phyloP scores from a whole-genome alignment of 1,140 invertebrate genomes.

The Diorhabda carinulata region DNA sequence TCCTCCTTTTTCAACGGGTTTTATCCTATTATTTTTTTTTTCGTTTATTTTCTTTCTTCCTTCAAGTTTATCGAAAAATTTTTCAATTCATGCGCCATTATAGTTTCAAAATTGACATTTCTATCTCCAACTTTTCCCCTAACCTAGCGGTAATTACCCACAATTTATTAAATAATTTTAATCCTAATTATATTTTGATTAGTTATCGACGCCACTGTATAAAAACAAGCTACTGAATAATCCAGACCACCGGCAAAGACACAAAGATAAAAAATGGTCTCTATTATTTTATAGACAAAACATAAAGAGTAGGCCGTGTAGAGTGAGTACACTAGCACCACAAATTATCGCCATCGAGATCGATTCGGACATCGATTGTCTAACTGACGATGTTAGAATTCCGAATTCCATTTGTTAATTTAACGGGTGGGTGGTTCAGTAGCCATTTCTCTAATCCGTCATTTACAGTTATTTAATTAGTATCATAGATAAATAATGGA shows the following conservation, averaged over 20 bases:
- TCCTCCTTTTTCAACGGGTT: no score
- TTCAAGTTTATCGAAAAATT: no score
- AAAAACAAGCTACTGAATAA: conserved; percentile 14
- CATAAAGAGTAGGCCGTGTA: conserved; percentile 4
- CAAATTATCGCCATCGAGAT: conserved; percentile 9
- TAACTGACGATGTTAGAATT: not conserved
- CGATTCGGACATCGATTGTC: not conserved
- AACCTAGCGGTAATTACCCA: no score
- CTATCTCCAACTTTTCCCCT: no score
- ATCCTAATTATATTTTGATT: no score
- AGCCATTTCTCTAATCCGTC: not conserved
- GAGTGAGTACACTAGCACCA: conserved; percentile 7
- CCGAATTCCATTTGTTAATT: not conserved
- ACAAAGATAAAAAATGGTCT: conserved; percentile 14
- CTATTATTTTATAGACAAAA: conserved; percentile 20
- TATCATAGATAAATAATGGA: no score
- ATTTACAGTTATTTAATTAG: not conserved
- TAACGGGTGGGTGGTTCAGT: not conserved
- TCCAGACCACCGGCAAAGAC: conserved; percentile 15
- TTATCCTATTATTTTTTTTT: no score
- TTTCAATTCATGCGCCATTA: no score
- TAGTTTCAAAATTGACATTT: no score
- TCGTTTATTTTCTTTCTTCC: no score
- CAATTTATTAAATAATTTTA: no score
- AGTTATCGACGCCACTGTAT: not conserved